Base-by-base conservation (phyloP, 2,797 vertebrate genomes). In the Pampus argenteus region DNA sequence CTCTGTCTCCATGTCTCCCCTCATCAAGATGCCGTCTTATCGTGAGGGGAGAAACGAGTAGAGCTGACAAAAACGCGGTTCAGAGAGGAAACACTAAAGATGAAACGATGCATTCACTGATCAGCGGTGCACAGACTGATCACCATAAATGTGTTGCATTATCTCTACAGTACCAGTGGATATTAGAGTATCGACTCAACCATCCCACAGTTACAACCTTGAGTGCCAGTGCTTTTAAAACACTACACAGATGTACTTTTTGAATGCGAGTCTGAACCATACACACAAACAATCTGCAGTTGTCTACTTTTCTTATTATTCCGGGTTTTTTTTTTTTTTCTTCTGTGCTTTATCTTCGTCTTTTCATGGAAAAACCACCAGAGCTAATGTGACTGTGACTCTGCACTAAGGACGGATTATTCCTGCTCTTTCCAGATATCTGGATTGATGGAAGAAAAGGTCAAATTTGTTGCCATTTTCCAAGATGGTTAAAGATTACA, bases 1-100 rank as follows among this genome's bases (percentile, higher is more conserved):
- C 89, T 73, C 81, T 59, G 78, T 85, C 91, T 86, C 78, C 83
- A 18, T 68, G 86, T 92, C 91, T 83, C 86, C 79, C 88, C 90
- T 74, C 89, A 44, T 86, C 84, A 20, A 54, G 55, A 42, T 62
- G 84, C 89, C 85, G 55, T 79, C 18, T 91, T 82, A 85, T 88
- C 73, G 18, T 4, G 47, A 78, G 70, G 83, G 79, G 71, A 82
- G 88, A 89, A 62, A 76, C 67, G 17, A 11, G 89, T 82, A 79
- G 78, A 82, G 71, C 85, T 86, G 89, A 89, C 48, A 18, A 28
- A 18, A 28, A 47, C 47, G 91, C 23, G 79, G 75, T 47, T 15
- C 29, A 50, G 64, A 54, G 34, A 60, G 66, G 71, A 84, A 84
- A 72, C 45, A 36, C 88, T 70, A 87, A 86, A 75, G 88, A 89